A percentile compares a stretch with the other conserved stretches of the same genome.
Conservation (phyloP, 2,113 vertebrate species). For the Coreoperca whiteheadi region DNA sequence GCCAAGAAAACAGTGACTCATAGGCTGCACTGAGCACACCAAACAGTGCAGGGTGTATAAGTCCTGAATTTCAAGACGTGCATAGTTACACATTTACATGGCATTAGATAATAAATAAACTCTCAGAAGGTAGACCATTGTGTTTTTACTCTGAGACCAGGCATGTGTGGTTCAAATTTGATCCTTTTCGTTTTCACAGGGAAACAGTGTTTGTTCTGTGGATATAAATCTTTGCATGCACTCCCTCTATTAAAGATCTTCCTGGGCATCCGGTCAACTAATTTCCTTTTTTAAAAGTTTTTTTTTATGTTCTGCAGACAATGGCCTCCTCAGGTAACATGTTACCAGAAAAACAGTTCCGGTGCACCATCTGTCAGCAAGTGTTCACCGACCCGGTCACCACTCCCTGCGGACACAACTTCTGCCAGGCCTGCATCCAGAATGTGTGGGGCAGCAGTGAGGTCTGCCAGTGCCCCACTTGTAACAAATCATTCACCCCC, state of each 20-base stretch:
- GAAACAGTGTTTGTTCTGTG: constrained; percentile 9
- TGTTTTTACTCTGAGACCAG: neutral
- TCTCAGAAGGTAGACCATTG: rapidly evolving
- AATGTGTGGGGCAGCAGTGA: constrained; percentile 56
- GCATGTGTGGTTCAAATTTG: neutral
- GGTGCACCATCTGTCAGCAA: constrained; percentile 72
- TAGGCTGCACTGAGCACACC: neutral
- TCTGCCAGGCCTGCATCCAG: constrained; percentile 76
- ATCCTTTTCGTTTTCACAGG: neutral
- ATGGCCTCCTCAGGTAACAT: constrained; percentile 37
- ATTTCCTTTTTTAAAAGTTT: constrained; percentile 21
- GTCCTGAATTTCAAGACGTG: constrained; percentile 34
- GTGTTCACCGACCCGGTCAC: constrained; percentile 76
- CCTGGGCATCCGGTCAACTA: neutral
- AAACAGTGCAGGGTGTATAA: constrained; percentile 8
- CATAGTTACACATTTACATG: neutral
- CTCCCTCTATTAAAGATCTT: constrained; percentile 20
- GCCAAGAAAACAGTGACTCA: constrained; percentile 24
- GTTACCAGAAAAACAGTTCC: constrained; percentile 71
- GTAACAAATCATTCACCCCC: constrained; percentile 45
- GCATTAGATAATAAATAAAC: neutral
- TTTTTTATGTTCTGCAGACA: constrained; percentile 3
- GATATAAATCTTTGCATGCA: neutral
- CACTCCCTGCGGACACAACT: constrained; percentile 80
- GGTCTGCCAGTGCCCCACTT: constrained; percentile 66